phyloP scores from a whole-genome alignment of 2,888 invertebrate genomes.

The Xanthostigma xanthostigma region DNA sequence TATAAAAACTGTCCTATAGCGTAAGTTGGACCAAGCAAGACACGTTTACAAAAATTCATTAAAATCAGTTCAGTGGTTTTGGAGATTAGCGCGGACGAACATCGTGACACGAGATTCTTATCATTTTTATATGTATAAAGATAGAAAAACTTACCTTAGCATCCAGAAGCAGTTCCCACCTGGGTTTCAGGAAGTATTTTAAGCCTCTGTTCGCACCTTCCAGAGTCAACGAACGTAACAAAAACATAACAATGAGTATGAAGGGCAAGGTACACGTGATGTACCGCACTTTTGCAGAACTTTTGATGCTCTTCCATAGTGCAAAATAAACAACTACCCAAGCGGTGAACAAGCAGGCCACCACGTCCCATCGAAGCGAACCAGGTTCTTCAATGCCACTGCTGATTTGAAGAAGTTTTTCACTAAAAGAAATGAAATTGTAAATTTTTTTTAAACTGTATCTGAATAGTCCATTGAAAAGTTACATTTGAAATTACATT shows the following conservation, averaged over 20 bases:
- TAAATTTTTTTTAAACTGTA: conserved; percentile 2
- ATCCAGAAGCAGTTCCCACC: conserved; percentile 66
- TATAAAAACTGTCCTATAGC: too few species aligned
- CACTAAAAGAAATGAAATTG: conserved; percentile 39
- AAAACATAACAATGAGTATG: conserved; percentile 69
- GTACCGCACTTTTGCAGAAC: conserved; percentile 83
- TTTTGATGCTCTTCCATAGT: conserved; percentile 90
- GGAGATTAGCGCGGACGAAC: too few species aligned
- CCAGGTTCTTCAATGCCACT: conserved; percentile 72
- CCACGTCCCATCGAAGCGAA: conserved; percentile 72
- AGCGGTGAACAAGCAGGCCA: conserved; percentile 76
- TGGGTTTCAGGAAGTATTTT: conserved; percentile 74
- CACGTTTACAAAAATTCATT: too few species aligned
- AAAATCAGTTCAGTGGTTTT: too few species aligned
- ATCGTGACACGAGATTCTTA: too few species aligned
- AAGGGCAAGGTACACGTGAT: conserved; percentile 89
- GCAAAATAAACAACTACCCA: conserved; percentile 94
- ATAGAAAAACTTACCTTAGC: conserved; percentile 45
- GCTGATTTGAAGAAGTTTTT: conserved; percentile 73
- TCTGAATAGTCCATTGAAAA: too few species aligned
- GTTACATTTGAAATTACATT: too few species aligned
- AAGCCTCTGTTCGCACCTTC: conserved; percentile 79
- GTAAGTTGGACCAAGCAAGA: too few species aligned
- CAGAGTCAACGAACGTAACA: conserved; percentile 76
- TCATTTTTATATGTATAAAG: too few species aligned